Conservation (phyloP, 2,113 vertebrate genomes). For the Microtus montanus region DNA sequence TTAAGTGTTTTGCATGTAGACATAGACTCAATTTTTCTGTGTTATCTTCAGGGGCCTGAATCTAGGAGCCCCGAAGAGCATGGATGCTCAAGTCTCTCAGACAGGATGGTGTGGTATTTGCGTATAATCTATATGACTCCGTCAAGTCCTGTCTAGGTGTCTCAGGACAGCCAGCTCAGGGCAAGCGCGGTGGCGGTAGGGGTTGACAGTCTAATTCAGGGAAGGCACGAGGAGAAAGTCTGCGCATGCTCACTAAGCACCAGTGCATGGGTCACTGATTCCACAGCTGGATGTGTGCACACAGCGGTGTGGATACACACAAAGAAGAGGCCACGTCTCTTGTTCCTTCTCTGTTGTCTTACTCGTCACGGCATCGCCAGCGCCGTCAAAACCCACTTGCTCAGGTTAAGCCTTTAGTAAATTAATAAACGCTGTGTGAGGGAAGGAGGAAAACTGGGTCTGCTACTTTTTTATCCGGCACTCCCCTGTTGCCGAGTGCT, state of each 20-base stretch:
- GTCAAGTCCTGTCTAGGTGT: background rate
- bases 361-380: too few relatives aligned
- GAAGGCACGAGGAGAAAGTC: background rate
- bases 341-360: background rate
- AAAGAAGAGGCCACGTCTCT: too few relatives aligned
- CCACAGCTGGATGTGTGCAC: too few relatives aligned
- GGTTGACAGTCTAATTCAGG: background rate
- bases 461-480: background rate
- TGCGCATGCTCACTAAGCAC: too few relatives aligned
- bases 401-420: background rate
- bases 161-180: background rate
- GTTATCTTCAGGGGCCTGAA: too few relatives aligned
- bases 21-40: too few relatives aligned
- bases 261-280: background rate
- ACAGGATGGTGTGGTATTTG: background rate
- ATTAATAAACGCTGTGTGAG: background rate
- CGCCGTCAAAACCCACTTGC: background rate
- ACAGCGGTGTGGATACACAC: background rate
- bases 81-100: background rate
- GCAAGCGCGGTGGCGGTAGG: background rate
- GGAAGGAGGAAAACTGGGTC: background rate
- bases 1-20: background rate
- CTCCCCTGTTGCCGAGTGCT: too few relatives aligned
- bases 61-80: background rate
- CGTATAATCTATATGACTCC: background rate